These are phyloP conservation scores for Arbacia lixula DNA, from an alignment of 53 echinoderm and acorn worm species.

Conservation along the genomic window DNA sequence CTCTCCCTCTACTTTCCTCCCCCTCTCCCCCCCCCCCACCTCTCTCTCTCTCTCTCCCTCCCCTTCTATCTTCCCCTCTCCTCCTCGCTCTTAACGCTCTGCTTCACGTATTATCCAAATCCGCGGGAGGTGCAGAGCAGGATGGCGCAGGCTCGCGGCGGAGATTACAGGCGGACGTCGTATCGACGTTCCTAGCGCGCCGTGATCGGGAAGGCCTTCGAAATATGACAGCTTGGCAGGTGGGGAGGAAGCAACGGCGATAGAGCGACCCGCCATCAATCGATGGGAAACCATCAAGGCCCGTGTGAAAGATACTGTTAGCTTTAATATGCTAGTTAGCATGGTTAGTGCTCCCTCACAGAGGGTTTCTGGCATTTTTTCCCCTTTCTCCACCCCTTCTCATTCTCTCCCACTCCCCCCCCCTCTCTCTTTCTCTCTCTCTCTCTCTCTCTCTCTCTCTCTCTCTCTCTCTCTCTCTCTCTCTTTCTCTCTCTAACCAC, in stretches of 20 bases:
- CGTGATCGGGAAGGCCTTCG: slow-evolving; percentile 36
- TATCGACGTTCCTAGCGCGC: slow-evolving; percentile 26
- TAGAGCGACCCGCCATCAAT: slow-evolving; percentile 38
- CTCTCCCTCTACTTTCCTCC: too few relatives aligned
- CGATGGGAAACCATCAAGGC: slow-evolving; percentile 30
- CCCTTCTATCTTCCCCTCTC: neutral
- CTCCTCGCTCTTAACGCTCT: too few relatives aligned
- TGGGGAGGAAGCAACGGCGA: neutral
- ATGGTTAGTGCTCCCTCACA: slow-evolving; percentile 22
- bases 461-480: neutral
- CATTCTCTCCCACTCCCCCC: neutral
- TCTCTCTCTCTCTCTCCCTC: neutral
- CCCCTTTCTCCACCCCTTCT: neutral
- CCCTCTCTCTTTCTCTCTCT: neutral
- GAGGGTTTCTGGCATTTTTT: neutral
- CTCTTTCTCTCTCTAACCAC: neutral
- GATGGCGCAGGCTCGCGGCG: slow-evolving; percentile 4
- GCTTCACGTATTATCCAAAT: too few relatives aligned
- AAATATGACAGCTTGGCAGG: slow-evolving; percentile 56
- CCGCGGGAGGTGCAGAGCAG: neutral
- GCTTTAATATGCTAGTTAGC: slow-evolving; percentile 52
- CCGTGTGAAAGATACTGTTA: slow-evolving; percentile 59
- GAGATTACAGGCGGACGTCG: slow-evolving; percentile 21
- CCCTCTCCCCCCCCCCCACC: neutral
- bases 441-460: neutral